These are phyloP conservation scores for Gymnoscelis rufifasciata DNA, from an alignment of 2,888 invertebrate genomes.

Conservation along the genomic window DNA sequence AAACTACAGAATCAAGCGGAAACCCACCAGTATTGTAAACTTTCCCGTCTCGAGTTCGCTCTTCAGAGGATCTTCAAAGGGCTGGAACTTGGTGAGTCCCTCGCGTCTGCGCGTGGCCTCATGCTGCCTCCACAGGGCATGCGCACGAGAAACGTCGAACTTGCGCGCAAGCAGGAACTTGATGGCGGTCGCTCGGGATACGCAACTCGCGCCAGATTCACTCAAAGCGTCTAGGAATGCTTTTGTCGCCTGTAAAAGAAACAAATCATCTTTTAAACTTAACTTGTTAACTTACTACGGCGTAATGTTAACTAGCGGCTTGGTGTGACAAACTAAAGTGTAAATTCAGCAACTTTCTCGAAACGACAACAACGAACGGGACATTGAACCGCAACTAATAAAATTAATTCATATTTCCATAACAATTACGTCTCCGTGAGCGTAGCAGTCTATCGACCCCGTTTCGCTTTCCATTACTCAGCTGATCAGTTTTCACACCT, in stretches of 20 bases:
- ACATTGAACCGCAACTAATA: conserved; percentile 18
- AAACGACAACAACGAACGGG: conserved; percentile 11
- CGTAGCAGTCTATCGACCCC: conserved; percentile 25
- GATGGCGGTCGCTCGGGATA: conserved; percentile 93
- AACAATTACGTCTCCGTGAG: conserved; percentile 24
- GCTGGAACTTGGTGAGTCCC: conserved; percentile 90
- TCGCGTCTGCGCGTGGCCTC: conserved; percentile 93
- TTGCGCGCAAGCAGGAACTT: conserved; percentile 96
- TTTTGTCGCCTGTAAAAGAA: conserved; percentile 84
- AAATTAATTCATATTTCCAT: conserved; percentile 26
- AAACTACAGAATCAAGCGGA: too few species aligned
- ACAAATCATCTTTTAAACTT: neutral
- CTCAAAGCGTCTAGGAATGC: conserved; percentile 89
- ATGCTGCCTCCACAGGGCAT: conserved; percentile 95
- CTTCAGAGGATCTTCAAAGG: conserved; percentile 88
- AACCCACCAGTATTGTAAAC: conserved; percentile 95
- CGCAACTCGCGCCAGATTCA: conserved; percentile 69
- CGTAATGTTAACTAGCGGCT: too few species aligned
- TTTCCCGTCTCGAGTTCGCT: conserved; percentile 95
- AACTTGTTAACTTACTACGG: too few species aligned
- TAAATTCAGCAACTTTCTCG: conserved; percentile 15
- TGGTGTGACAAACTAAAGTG: neutral
- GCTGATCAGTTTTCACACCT: conserved; percentile 25
- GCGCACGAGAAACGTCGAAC: conserved; percentile 94
- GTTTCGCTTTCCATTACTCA: conserved; percentile 27